phyloP scores from a whole-genome alignment of 2,888 invertebrate species.

The Cheilosia impressa region DNA sequence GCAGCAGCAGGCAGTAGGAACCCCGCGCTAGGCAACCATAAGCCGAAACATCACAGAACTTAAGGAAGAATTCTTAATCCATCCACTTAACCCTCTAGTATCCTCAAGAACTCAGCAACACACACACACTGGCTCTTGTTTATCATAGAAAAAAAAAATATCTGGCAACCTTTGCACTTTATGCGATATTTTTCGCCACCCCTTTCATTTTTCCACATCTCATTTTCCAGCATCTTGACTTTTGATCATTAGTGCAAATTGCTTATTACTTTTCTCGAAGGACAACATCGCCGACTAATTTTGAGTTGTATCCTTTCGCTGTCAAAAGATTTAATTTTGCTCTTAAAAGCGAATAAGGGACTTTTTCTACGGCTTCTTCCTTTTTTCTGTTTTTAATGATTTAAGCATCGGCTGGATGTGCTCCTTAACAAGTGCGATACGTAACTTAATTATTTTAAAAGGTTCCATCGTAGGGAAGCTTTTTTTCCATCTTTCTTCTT shows the following conservation, averaged over 20 bases:
- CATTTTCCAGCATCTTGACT: conserved; percentile 71
- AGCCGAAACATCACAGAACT: neutral
- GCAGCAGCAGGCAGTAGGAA: neutral
- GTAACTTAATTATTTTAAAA: conserved; percentile 74
- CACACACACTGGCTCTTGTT: neutral
- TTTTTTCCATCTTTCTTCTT: neutral
- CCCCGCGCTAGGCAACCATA: neutral
- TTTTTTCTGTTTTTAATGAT: conserved; percentile 16
- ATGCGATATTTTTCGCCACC: conserved; percentile 5
- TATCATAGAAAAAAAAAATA: too few relatives aligned
- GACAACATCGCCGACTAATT: conserved; percentile 56
- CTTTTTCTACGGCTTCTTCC: neutral
- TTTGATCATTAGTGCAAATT: conserved; percentile 71
- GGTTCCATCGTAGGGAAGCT: conserved; percentile 33
- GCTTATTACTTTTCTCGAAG: conserved; percentile 64
- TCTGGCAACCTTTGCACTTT: neutral
- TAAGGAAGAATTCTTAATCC: conserved; percentile 64
- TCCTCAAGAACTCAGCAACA: conserved; percentile 37
- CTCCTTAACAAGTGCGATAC: conserved; percentile 63
- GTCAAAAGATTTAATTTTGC: conserved; percentile 63
- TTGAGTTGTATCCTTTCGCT: conserved; percentile 59
- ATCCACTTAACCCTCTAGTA: conserved; percentile 52
- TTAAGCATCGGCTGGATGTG: conserved; percentile 43
- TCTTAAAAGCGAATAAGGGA: conserved; percentile 34
- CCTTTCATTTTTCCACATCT: conserved; percentile 23